Conservation (phyloP, 2,888 invertebrate genomes). For the Hirtodrosophila duncani region DNA sequence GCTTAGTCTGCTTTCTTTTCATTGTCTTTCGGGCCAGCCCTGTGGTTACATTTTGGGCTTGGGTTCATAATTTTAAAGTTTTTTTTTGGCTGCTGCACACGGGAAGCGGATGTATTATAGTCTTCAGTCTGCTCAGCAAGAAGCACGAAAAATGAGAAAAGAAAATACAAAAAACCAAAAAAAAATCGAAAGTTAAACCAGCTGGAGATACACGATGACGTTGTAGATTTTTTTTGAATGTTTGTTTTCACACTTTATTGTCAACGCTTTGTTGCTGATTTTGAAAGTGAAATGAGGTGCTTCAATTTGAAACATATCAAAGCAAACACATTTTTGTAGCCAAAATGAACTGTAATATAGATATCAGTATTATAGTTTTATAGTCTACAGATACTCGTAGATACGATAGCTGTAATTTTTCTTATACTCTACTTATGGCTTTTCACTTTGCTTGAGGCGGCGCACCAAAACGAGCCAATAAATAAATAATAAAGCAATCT, state of each 20-base stretch:
- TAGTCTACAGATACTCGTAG: neutral
- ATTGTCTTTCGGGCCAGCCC: constrained; percentile 17
- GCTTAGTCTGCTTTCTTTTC: constrained; percentile 57
- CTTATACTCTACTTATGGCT: constrained; percentile 29
- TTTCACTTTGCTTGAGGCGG: constrained; percentile 34
- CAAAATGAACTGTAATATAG: neutral
- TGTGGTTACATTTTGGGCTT: constrained; percentile 52
- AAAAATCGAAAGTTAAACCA: constrained; percentile 69
- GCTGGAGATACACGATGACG: constrained; percentile 60
- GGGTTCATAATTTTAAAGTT: constrained; percentile 63
- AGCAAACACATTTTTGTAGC: constrained; percentile 22
- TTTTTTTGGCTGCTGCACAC: constrained; percentile 54
- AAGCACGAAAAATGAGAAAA: constrained; percentile 4
- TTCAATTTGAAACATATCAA: constrained; percentile 35
- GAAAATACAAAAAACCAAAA: constrained; percentile 34
- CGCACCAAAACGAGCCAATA: constrained; percentile 60
- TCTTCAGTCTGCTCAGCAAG: constrained; percentile 3
- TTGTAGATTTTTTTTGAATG: constrained; percentile 40
- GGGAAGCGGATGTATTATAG: constrained; percentile 66
- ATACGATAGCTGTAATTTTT: too few species aligned
- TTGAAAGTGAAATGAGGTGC: constrained; percentile 74
- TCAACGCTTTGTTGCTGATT: constrained; percentile 32
- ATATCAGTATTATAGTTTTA: neutral
- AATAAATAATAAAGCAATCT: constrained; percentile 72
- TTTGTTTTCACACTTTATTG: constrained; percentile 36